A percentile compares a stretch with the other conserved stretches of the same genome.
Evolutionary conservation across 2,888 invertebrate genomes (phyloP).

Genomic region (Lycaena phlaeas): DNA sequence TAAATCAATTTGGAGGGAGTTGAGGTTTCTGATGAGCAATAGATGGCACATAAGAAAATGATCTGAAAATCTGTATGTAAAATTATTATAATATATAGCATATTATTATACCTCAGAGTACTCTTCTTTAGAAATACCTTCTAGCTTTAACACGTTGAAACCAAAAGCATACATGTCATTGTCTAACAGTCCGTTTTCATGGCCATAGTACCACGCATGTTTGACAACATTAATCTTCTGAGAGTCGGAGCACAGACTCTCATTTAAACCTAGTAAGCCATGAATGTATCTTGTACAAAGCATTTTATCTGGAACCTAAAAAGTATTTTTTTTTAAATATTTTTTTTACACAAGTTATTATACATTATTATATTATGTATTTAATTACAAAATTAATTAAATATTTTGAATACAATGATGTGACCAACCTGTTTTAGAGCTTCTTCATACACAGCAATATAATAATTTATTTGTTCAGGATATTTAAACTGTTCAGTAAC

Average conservation of each 20-base stretch:
- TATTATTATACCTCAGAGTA: conserved; percentile 38
- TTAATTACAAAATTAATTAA: no score
- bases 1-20: no score
- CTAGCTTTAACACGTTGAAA: conserved; percentile 43
- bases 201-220: conserved; percentile 52
- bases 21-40: no score
- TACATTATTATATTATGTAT: no score
- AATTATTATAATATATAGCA: no score
- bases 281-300: conserved; percentile 57
- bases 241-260: conserved; percentile 34
- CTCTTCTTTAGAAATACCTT: conserved; percentile 36
- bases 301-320: conserved; percentile 51
- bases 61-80: no score
- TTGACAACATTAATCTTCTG: conserved; percentile 49
- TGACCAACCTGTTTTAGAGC: conserved; percentile 41
- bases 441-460: conserved; percentile 50
- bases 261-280: conserved; percentile 36
- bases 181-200: conserved; percentile 43
- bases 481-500: conserved; percentile 33
- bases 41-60: no score
- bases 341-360: no score
- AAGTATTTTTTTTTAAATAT: not conserved
- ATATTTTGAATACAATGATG: no score
- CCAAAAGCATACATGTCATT: conserved; percentile 60
- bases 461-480: conserved; percentile 42